Evolutionary conservation across 2,797 vertebrate species (phyloP).

Genomic region (Smutsia gigantea): DNA sequence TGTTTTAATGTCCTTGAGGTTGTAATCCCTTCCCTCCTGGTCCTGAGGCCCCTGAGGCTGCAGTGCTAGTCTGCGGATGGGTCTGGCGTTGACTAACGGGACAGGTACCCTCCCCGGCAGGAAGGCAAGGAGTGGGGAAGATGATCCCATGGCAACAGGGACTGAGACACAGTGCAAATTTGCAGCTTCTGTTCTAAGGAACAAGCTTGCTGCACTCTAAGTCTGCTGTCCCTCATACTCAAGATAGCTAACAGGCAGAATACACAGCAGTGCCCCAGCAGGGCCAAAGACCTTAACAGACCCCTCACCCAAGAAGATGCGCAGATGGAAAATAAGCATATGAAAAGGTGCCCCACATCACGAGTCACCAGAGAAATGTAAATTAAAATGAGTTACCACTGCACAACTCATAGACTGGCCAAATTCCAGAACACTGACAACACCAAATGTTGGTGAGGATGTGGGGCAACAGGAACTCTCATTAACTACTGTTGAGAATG

Average conservation of each 20-base stretch:
- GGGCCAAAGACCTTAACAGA: not conserved
- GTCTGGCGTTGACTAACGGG: not conserved
- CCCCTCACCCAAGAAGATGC: not conserved
- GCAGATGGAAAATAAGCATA: not conserved
- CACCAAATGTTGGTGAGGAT: not conserved
- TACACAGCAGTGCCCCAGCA: not conserved
- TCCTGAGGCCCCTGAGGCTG: not conserved
- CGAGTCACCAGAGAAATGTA: not conserved
- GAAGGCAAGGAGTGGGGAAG: not conserved
- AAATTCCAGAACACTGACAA: not conserved
- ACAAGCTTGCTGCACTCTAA: not conserved
- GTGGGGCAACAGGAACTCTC: not conserved
- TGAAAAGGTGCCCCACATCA: not conserved
- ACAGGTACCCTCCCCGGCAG: not conserved
- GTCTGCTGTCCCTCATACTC: not conserved
- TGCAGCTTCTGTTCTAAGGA: not conserved
- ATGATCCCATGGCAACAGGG: not conserved
- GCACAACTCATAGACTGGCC: not conserved
- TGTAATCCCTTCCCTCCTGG: not conserved
- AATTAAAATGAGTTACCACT: not conserved
- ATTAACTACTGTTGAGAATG: no score
- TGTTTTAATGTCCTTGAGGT: not conserved
- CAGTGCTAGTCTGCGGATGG: not conserved
- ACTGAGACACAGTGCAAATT: accelerated
- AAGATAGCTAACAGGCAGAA: not conserved